Evolutionary conservation across 2,888 invertebrate genomes (phyloP).

Genomic region (Creontiades dilutus): DNA sequence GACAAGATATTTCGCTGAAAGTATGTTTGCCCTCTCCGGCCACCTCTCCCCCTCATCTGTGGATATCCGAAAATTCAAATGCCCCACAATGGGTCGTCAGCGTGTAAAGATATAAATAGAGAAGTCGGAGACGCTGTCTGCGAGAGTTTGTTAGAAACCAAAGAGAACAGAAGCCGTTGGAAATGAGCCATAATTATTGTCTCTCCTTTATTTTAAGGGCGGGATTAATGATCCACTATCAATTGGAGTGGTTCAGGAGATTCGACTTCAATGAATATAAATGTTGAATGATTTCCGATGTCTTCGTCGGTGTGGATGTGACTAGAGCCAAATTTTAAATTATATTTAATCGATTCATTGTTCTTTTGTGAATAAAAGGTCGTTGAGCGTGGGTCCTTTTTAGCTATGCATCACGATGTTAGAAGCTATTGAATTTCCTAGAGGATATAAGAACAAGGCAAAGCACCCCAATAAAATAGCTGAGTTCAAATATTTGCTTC

Average conservation of each 20-base stretch:
- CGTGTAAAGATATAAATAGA: constrained; percentile 18
- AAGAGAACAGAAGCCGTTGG: constrained; percentile 34
- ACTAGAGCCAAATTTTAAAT: background rate
- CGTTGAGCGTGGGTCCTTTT: no score
- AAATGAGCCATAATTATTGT: constrained; percentile 30
- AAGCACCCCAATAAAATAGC: no score
- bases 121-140: background rate
- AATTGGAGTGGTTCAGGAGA: background rate
- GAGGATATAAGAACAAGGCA: no score
- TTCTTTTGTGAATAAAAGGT: no score
- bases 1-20: background rate
- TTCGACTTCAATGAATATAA: constrained; percentile 14
- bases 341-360: background rate
- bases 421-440: no score
- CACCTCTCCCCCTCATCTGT: background rate
- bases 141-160: background rate
- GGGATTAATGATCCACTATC: constrained; percentile 33
- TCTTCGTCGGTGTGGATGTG: background rate
- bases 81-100: constrained; percentile 45
- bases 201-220: background rate
- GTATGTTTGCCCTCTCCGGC: background rate
- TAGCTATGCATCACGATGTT: no score
- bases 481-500: no score
- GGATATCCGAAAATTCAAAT: background rate
- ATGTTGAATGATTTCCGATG: constrained; percentile 15